These are phyloP conservation scores for Gandaritis pyraliata DNA, from an alignment of 2,888 invertebrate species.

Conservation along the genomic window DNA sequence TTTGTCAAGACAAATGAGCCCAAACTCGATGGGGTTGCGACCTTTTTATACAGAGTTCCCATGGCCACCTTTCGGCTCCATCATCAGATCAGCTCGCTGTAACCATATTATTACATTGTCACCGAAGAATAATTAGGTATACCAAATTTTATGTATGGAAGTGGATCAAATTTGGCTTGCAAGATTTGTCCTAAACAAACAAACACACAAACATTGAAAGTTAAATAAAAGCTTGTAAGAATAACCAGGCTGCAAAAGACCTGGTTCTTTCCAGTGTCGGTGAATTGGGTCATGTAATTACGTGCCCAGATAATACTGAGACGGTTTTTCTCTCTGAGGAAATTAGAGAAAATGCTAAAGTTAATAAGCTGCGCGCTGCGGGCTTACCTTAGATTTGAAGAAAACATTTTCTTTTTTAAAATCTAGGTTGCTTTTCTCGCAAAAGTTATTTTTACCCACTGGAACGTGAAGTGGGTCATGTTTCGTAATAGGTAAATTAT, in stretches of 20 bases:
- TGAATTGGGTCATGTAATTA: constrained; percentile 58
- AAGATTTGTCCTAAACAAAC: too few species aligned
- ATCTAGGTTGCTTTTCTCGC: constrained; percentile 6
- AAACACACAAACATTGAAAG: too few species aligned
- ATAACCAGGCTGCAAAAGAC: too few species aligned
- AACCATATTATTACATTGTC: too few species aligned
- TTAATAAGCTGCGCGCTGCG: constrained; percentile 36
- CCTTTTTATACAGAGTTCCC: too few species aligned
- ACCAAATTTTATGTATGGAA: too few species aligned
- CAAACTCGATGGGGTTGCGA: too few species aligned
- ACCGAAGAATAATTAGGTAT: too few species aligned
- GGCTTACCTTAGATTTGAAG: constrained; percentile 28
- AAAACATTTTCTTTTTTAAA: constrained; percentile 24
- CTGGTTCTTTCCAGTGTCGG: constrained; percentile 16
- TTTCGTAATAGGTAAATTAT: not conserved
- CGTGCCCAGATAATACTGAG: constrained; percentile 42
- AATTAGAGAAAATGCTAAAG: constrained; percentile 40
- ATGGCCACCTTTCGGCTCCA: too few species aligned
- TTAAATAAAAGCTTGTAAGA: constrained; percentile 6
- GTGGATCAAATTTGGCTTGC: too few species aligned
- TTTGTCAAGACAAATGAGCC: too few species aligned
- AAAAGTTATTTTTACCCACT: not conserved
- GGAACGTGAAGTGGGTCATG: not conserved
- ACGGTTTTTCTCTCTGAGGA: constrained; percentile 46
- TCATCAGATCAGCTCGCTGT: too few species aligned